phyloP scores from a whole-genome alignment of 2,888 invertebrate genomes.

The Agrochola macilenta region DNA sequence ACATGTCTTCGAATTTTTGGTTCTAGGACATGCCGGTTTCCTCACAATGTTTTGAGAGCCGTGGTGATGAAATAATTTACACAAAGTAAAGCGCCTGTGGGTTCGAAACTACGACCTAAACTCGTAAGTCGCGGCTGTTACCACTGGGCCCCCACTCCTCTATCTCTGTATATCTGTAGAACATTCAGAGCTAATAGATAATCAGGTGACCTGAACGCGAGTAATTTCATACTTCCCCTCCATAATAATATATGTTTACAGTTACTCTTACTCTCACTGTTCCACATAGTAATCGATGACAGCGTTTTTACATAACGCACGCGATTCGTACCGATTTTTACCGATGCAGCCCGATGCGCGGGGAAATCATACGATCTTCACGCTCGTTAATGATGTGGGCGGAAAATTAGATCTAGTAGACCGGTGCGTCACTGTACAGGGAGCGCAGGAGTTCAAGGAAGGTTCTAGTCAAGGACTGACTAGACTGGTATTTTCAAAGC shows the following conservation, averaged over 20 bases:
- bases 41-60: too few relatives aligned
- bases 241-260: slow-evolving; percentile 8
- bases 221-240: slow-evolving; percentile 3
- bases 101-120: too few relatives aligned
- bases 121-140: too few relatives aligned
- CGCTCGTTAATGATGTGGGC: slow-evolving; percentile 63
- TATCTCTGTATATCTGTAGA: background rate
- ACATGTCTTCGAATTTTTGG: too few relatives aligned
- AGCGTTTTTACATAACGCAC: slow-evolving; percentile 57
- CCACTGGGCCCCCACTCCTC: too few relatives aligned
- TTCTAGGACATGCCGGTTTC: too few relatives aligned
- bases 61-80: too few relatives aligned
- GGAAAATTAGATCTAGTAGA: slow-evolving; percentile 61
- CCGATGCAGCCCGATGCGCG: slow-evolving; percentile 60
- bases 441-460: slow-evolving; percentile 25
- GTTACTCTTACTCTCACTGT: slow-evolving; percentile 16
- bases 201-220: background rate
- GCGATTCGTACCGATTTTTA: slow-evolving; percentile 43
- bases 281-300: slow-evolving; percentile 51
- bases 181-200: slow-evolving; percentile 10
- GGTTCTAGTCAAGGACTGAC: background rate
- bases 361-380: slow-evolving; percentile 72
- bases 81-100: too few relatives aligned
- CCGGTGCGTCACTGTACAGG: slow-evolving; percentile 7
- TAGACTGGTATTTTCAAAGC: background rate